Conservation (phyloP, 30 jellyfish, hydroid and myxozoan genomes). For the Sanderia malayensis region DNA sequence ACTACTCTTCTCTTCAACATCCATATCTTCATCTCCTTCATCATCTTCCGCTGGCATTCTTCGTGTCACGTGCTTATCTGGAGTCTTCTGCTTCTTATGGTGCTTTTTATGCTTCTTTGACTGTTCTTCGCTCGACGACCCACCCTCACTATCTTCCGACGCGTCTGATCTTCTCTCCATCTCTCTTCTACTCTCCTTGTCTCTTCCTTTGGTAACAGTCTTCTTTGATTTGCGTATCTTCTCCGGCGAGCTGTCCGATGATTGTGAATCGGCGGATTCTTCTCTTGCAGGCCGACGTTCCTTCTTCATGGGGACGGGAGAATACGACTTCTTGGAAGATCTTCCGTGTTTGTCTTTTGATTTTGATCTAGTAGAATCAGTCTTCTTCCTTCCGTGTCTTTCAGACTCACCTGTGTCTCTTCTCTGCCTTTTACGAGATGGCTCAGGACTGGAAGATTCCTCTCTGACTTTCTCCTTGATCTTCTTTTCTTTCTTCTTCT, state of each 20-base stretch:
- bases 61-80: slow-evolving; percentile 36
- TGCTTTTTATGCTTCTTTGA: slow-evolving; percentile 43
- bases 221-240: slow-evolving; percentile 43
- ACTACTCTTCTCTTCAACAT: slow-evolving; percentile 42
- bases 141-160: slow-evolving; percentile 53
- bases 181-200: slow-evolving; percentile 25
- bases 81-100: slow-evolving; percentile 37
- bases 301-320: slow-evolving; percentile 35
- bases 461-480: slow-evolving; percentile 27
- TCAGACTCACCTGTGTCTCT: slow-evolving; percentile 62
- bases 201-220: slow-evolving; percentile 30
- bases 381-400: slow-evolving; percentile 20
- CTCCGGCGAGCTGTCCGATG: slow-evolving; percentile 35
- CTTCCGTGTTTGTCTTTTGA: slow-evolving; percentile 54
- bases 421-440: slow-evolving; percentile 36
- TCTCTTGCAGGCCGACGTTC: slow-evolving; percentile 42
- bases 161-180: slow-evolving; percentile 36
- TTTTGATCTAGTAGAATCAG: slow-evolving; percentile 1
- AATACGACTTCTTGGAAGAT: slow-evolving; percentile 16
- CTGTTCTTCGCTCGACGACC: slow-evolving; percentile 27
- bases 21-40: slow-evolving; percentile 37
- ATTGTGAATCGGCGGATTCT: slow-evolving; percentile 45
- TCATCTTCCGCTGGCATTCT: slow-evolving; percentile 30
- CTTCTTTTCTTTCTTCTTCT: slow-evolving; percentile 33
- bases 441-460: slow-evolving; percentile 55